Evolutionary conservation across 2,797 vertebrate genomes (phyloP), one percentile per base, ranked within the genome.

Genomic region (Poeciliopsis gracilis): DNA sequence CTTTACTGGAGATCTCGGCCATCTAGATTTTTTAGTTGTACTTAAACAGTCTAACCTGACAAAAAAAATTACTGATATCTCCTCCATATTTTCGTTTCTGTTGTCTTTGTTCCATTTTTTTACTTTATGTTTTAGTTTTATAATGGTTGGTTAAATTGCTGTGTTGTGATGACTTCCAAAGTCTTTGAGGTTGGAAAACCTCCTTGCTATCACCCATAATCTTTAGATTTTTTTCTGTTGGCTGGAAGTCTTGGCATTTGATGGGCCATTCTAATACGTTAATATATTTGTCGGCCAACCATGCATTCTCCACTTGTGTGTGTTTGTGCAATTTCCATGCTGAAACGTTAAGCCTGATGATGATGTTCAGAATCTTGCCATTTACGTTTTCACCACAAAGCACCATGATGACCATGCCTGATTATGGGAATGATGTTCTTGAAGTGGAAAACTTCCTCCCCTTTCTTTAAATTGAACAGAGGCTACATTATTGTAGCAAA

Each of bases 81-180:
- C 7, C 41, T 70, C 30, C 53, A n/a, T 23, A 23, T 85, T 59
- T 15, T 0, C 7, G 43, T 70, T 75, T 84, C 43, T 55, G 63
- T 53, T 57, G 25, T 57, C 6, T 33, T 33, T 33, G 15, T 12
- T 61, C 15, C 12, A 5, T 59, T 61, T 61, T 61, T 61, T 28
- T 36, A 4, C 4, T 5, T 38, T 38, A 38, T 33, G 2, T 30
- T 63, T 33, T 36, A 9, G 6, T 18, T 57, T 41, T 11, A 23
- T 41, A 38, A 67, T 23, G 63, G 33, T 6, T 67, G 18, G 33
- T 23, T 23, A 41, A 67, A 41, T 10, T 38, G 3, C 63, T 66
- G 18, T 66, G 36, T 66, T 66, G 51, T 51, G 49, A 51, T 51
- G 18, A 2, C 49, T 6, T n/a, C 51, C 23, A 11, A 55, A 12